Evolutionary conservation across 2,888 invertebrate species (phyloP).

Genomic region (Drosophila buzzatii): DNA sequence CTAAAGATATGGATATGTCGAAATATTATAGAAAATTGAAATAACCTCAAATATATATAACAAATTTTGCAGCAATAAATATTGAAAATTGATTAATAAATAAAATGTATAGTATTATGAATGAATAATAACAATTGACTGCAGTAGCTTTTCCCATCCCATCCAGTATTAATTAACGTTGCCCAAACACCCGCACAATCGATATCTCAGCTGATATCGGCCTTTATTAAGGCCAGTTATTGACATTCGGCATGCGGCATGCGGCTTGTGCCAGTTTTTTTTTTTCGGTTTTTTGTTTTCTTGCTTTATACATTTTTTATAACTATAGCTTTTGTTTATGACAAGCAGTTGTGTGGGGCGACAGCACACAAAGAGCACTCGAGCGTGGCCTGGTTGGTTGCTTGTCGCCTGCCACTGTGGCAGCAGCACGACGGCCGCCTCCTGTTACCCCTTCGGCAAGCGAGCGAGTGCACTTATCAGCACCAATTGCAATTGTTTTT

Average conservation of each 20-base stretch:
- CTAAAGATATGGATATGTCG: too few species aligned
- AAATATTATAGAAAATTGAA: too few species aligned
- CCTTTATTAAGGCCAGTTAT: conserved; percentile 32
- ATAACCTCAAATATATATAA: too few species aligned
- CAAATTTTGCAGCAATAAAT: too few species aligned
- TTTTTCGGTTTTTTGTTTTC: neutral
- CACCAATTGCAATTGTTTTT: conserved; percentile 73
- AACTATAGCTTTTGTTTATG: conserved; percentile 22
- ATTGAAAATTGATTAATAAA: too few species aligned
- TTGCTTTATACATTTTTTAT: neutral
- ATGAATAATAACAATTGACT: neutral
- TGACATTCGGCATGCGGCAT: conserved; percentile 29
- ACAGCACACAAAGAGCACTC: conserved; percentile 41
- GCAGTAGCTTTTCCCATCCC: neutral
- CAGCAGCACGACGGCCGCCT: neutral
- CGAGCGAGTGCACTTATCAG: conserved; percentile 46
- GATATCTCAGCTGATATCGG: conserved; percentile 9
- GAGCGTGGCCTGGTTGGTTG: conserved; percentile 33
- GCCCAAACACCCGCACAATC: neutral
- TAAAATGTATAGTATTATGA: neutral
- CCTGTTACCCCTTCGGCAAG: neutral
- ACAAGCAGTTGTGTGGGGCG: conserved; percentile 22
- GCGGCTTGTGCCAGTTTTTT: conserved; percentile 29
- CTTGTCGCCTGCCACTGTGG: neutral
- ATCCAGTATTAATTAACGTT: neutral